These are phyloP conservation scores for Coenonympha glycerion DNA, from an alignment of 2,888 invertebrate genomes.

Conservation along the genomic window DNA sequence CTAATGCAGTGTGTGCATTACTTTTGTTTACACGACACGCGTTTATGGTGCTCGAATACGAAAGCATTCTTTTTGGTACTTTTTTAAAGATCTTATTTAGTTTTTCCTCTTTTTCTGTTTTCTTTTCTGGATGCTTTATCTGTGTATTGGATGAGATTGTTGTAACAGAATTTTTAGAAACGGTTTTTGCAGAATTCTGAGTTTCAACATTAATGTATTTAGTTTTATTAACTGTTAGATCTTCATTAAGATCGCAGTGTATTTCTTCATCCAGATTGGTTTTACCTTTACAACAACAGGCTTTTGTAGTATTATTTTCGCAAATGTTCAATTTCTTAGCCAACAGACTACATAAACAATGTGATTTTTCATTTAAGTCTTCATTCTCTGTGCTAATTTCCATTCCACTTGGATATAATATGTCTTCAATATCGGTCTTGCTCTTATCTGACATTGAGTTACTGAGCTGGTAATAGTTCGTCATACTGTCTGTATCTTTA, in stretches of 20 bases:
- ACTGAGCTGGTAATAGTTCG: slow-evolving; percentile 40
- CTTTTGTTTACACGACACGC: slow-evolving; percentile 30
- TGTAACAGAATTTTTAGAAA: slow-evolving; percentile 29
- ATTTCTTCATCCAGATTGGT: slow-evolving; percentile 38
- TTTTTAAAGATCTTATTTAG: background rate
- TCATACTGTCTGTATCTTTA: slow-evolving; percentile 44
- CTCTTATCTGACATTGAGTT: slow-evolving; percentile 28
- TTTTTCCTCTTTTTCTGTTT: background rate
- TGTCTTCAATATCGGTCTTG: slow-evolving; percentile 15
- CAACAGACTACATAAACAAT: slow-evolving; percentile 46
- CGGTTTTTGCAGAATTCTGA: slow-evolving; percentile 38
- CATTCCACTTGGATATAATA: slow-evolving; percentile 35
- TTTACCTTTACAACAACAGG: slow-evolving; percentile 38
- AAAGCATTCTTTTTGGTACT: background rate
- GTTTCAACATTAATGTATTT: slow-evolving; percentile 42
- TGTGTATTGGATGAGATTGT: slow-evolving; percentile 26
- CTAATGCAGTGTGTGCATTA: slow-evolving; percentile 32
- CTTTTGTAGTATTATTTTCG: slow-evolving; percentile 29
- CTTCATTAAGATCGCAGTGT: slow-evolving; percentile 41
- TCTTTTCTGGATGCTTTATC: background rate
- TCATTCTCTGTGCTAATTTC: slow-evolving; percentile 34
- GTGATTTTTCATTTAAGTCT: slow-evolving; percentile 23
- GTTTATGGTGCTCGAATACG: slow-evolving; percentile 17
- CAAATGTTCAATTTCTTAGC: slow-evolving; percentile 42
- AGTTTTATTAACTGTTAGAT: slow-evolving; percentile 29